These are phyloP conservation scores for Hanleya hanleyi DNA, from an alignment of 2,888 invertebrate species.

Conservation along the genomic window DNA sequence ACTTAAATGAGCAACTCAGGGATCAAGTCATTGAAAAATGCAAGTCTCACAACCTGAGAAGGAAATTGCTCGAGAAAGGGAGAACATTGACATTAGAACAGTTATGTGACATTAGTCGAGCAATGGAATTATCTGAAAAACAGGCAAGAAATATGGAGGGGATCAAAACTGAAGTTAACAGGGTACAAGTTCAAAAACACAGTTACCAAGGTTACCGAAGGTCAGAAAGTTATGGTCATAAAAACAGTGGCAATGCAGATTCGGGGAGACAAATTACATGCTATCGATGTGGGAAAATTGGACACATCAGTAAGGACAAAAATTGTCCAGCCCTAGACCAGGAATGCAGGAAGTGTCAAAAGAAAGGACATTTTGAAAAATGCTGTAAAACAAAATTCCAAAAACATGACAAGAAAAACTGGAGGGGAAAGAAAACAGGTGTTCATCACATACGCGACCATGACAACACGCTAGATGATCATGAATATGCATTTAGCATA, in stretches of 20 bases:
- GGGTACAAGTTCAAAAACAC: background rate
- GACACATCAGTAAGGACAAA: background rate
- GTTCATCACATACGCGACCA: too few relatives aligned
- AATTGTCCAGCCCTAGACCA: conserved; percentile 15
- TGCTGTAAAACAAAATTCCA: conserved; percentile 12
- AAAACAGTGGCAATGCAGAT: too few relatives aligned
- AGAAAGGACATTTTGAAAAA: conserved; percentile 13
- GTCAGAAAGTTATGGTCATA: too few relatives aligned
- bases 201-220: too few relatives aligned
- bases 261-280: too few relatives aligned
- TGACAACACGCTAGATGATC: too few relatives aligned
- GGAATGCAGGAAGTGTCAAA: conserved; percentile 16
- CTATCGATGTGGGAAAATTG: background rate
- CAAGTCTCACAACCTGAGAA: conserved; percentile 8
- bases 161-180: background rate
- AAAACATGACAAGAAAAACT: too few relatives aligned
- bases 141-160: background rate
- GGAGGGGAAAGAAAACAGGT: too few relatives aligned
- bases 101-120: conserved; percentile 25
- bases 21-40: conserved; percentile 41
- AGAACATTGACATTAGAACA: conserved; percentile 20
- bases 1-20: conserved; percentile 21
- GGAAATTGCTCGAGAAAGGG: conserved; percentile 30
- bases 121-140: background rate
- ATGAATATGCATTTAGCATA: too few relatives aligned